A percentile compares a stretch with the other conserved stretches of the same genome.
These are phyloP conservation scores for Perca fluviatilis DNA, from an alignment of 2,113 vertebrate species.

Conservation along the genomic window DNA sequence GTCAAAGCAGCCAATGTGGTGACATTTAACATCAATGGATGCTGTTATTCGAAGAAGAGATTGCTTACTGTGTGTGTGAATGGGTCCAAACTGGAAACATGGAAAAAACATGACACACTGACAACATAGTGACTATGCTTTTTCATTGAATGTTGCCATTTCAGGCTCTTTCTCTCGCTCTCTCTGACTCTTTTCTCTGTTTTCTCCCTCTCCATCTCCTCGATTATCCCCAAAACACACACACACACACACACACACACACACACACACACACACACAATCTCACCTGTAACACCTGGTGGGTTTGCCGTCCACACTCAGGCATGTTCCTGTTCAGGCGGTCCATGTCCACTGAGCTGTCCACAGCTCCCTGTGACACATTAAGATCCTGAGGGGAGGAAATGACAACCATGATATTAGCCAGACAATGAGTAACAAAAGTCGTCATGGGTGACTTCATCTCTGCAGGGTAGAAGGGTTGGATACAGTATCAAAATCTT, in stretches of 20 bases:
- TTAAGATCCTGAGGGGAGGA: slow-evolving; percentile 78
- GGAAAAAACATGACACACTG: slow-evolving; percentile 1
- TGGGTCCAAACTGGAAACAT: not conserved
- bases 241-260: slow-evolving; percentile 1
- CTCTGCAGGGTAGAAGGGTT: not conserved
- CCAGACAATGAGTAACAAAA: slow-evolving; percentile 5
- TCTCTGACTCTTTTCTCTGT: not conserved
- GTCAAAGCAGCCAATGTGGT: not conserved
- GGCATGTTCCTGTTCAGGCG: slow-evolving; percentile 81
- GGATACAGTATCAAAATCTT: not conserved
- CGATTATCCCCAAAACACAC: not conserved
- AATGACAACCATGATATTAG: slow-evolving; percentile 5
- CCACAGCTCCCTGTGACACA: slow-evolving; percentile 68
- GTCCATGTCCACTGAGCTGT: slow-evolving; percentile 81
- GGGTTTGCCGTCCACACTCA: slow-evolving; percentile 63
- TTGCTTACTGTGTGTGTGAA: not conserved
- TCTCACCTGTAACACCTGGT: slow-evolving; percentile 83
- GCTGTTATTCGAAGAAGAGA: slow-evolving; percentile 35
- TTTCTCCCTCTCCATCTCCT: not conserved
- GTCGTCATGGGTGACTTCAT: slow-evolving; percentile 23
- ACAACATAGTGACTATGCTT: slow-evolving; percentile 15
- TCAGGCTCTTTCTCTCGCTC: not conserved
- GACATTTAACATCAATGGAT: slow-evolving; percentile 47
- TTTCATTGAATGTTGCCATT: slow-evolving; percentile 34
- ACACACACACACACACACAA: not conserved